Evolutionary conservation across 2,113 vertebrate species (phyloP).

Genomic region (Hippocampus barbouri): DNA sequence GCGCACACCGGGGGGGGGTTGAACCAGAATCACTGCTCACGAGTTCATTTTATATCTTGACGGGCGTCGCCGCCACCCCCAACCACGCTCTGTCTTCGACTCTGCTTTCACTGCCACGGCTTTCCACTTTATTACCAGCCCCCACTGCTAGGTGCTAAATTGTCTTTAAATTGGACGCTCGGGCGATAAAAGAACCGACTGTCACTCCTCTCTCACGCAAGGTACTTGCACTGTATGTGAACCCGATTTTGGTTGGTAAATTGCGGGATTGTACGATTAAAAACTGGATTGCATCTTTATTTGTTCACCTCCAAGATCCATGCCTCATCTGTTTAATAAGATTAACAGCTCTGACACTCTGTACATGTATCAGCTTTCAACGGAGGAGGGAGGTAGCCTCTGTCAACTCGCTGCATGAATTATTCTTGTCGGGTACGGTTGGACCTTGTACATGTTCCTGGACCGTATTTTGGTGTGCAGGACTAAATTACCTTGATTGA

Average conservation of each 20-base stretch:
- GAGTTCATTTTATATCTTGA: slow-evolving; percentile 45
- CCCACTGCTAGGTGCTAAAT: slow-evolving; percentile 41
- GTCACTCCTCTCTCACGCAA: slow-evolving; percentile 6
- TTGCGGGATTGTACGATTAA: neutral
- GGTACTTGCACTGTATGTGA: slow-evolving; percentile 11
- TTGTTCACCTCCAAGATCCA: slow-evolving; percentile 52
- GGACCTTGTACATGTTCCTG: no score
- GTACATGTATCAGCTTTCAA: no score
- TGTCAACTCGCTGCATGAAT: no score
- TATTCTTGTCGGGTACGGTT: no score
- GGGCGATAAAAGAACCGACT: slow-evolving; percentile 28
- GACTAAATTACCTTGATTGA: neutral
- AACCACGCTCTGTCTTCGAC: slow-evolving; percentile 26
- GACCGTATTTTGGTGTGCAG: neutral
- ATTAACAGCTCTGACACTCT: no score
- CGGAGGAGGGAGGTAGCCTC: no score
- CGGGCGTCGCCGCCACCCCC: slow-evolving; percentile 28
- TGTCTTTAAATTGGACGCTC: slow-evolving; percentile 65
- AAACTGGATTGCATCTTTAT: slow-evolving; percentile 7
- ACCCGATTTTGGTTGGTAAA: slow-evolving; percentile 4
- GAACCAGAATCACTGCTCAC: slow-evolving; percentile 25
- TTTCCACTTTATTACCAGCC: slow-evolving; percentile 37
- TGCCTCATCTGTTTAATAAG: slow-evolving; percentile 12
- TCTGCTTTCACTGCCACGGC: slow-evolving; percentile 59
- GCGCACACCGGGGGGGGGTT: slow-evolving; percentile 30